phyloP scores from a whole-genome alignment of 2,113 vertebrate genomes.

The Hemichromis elongatus region DNA sequence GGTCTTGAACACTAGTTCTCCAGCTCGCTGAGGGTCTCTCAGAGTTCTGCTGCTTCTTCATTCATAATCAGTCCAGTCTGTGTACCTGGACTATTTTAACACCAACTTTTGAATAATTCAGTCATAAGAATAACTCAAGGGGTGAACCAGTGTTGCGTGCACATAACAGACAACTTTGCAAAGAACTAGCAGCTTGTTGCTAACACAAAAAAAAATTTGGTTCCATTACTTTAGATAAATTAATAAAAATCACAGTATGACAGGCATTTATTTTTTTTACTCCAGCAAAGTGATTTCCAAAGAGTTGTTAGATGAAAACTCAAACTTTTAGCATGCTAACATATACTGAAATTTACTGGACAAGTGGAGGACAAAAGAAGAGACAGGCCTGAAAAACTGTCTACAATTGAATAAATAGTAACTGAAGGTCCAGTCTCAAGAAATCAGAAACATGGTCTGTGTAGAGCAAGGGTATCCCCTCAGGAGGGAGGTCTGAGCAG shows the following conservation, averaged over 20 bases:
- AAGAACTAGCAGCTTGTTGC: not conserved
- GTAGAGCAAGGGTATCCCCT: accelerated
- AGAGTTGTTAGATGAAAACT: not conserved
- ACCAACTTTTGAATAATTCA: not conserved
- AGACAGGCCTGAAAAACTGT: not conserved
- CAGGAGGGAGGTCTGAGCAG: not conserved
- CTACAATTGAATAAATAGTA: not conserved
- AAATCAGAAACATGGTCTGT: not conserved
- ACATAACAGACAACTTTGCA: not conserved
- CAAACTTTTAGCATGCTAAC: not conserved
- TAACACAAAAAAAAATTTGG: not conserved
- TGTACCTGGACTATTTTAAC: not conserved
- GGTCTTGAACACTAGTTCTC: accelerated
- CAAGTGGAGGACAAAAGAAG: not conserved
- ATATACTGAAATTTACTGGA: not conserved
- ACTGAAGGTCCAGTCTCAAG: not conserved
- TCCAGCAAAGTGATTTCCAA: not conserved
- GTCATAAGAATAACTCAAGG: accelerated
- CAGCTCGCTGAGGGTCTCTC: not conserved
- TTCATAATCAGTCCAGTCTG: not conserved
- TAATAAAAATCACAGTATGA: not conserved
- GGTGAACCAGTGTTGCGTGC: not conserved
- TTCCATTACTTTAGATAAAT: accelerated
- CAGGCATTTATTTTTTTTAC: accelerated
- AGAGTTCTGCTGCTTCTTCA: not conserved